Evolutionary conservation across 2,888 invertebrate species (phyloP).

Genomic region (Scaptomyza flava): DNA sequence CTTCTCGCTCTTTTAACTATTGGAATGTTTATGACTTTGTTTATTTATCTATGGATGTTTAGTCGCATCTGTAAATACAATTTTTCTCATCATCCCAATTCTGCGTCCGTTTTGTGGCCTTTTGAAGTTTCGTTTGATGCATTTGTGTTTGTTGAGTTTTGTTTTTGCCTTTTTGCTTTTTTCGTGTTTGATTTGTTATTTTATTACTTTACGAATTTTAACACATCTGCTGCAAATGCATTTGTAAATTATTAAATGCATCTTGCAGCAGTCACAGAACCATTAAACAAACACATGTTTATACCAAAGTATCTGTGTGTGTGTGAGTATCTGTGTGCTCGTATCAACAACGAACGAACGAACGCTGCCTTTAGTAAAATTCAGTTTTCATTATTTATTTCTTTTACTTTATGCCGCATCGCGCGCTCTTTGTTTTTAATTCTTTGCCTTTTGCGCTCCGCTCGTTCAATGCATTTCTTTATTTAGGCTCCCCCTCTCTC

Average conservation of each 20-base stretch:
- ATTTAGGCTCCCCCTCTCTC: conserved; percentile 61
- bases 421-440: conserved; percentile 59
- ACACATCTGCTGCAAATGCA: conserved; percentile 83
- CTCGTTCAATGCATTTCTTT: conserved; percentile 75
- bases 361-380: conserved; percentile 24
- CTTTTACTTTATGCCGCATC: conserved; percentile 55
- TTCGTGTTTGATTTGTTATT: conserved; percentile 77
- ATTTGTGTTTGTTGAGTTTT: conserved; percentile 27
- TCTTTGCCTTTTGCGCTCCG: conserved; percentile 18
- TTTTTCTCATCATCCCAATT: not conserved
- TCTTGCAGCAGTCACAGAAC: conserved; percentile 64
- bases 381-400: conserved; percentile 65
- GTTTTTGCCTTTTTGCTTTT: not conserved
- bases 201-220: conserved; percentile 84
- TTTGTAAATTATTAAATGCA: conserved; percentile 77
- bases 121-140: conserved; percentile 67
- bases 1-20: conserved; percentile 1
- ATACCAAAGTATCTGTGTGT: conserved; percentile 9
- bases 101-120: conserved; percentile 27
- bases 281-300: conserved; percentile 11
- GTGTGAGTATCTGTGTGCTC: conserved; percentile 34
- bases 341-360: conserved; percentile 60
- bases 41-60: conserved; percentile 63
- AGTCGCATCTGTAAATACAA: conserved; percentile 76
- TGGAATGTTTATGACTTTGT: conserved; percentile 27